phyloP scores from a whole-genome alignment of 2,888 invertebrate genomes.

The Cabera pusaria region DNA sequence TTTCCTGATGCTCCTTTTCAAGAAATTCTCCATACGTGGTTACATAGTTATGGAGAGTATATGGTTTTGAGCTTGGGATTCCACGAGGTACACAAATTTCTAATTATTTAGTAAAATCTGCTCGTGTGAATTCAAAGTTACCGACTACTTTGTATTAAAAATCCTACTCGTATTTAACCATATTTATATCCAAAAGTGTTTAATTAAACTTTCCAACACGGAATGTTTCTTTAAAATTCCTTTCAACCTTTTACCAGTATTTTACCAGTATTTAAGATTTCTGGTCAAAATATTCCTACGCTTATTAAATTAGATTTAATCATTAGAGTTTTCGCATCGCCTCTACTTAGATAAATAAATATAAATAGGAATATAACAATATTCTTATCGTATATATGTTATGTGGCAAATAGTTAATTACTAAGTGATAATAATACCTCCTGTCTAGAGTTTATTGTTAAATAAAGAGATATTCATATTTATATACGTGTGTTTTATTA shows the following conservation, averaged over 20 bases:
- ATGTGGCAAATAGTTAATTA: slow-evolving; percentile 25
- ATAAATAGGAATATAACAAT: slow-evolving; percentile 10
- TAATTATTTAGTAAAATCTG: too few species aligned
- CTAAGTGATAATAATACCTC: slow-evolving; percentile 63
- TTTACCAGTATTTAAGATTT: slow-evolving; percentile 8
- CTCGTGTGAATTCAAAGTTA: too few species aligned
- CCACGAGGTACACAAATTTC: too few species aligned
- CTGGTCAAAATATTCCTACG: slow-evolving; percentile 14
- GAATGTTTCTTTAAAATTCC: too few species aligned
- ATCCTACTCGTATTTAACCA: too few species aligned
- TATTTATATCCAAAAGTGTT: too few species aligned
- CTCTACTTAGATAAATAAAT: slow-evolving; percentile 16
- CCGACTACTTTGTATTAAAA: too few species aligned
- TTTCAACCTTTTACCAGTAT: slow-evolving; percentile 5
- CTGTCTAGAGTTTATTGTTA: slow-evolving; percentile 80
- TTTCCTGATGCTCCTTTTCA: too few species aligned
- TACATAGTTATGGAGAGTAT: too few species aligned
- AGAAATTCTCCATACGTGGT: too few species aligned
- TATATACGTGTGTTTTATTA: slow-evolving; percentile 43
- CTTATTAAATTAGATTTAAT: slow-evolving; percentile 18
- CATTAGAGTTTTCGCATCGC: slow-evolving; percentile 9
- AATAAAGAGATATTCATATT: slow-evolving; percentile 80
- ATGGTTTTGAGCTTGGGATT: too few species aligned
- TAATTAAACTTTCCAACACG: too few species aligned
- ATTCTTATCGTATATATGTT: slow-evolving; percentile 18